Base-by-base conservation (phyloP, 2,797 vertebrate species). In the Oceanodroma leucorhoa region DNA sequence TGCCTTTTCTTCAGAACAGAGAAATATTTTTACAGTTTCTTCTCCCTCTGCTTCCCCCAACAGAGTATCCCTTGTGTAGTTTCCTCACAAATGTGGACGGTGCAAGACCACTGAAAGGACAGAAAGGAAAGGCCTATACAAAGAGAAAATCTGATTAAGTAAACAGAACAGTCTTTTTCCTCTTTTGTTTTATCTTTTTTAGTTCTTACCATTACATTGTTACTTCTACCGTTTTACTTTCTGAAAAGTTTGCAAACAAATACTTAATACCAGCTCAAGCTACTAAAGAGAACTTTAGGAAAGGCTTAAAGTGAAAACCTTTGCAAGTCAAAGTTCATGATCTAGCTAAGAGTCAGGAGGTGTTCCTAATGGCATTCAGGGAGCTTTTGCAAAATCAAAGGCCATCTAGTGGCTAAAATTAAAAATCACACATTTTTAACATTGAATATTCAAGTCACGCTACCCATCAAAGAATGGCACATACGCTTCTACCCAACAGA, bases 341-440 rank as follows among this genome's bases (percentile, higher is more conserved):
- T 48, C 10, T 53, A 70, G 58, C 30, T 67, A 34, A 60, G 83
- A 78, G 8, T 46, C 26, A 20, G 34, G n/a, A 10, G 6, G 6
- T 32, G 24, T 17, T 85, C 36, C 66, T 53, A 64, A 46, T 4
- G 7, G 32, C 34, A 62, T 48, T 69, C 38, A 87, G 71, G 24
- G 78, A 94, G 45, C 43, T 95, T 94, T 90, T 92, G 69, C 53
- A 86, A 93, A 64, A 89, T 96, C 48, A 93, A 95, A 72, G 21
- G 96, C 96, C 97, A 97, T 96, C 97, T 98, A 96, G 97, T 90
- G 98, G 50, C 70, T 83, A 23, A 62, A 91, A 19, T 4, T 18
- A 48, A 81, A 80, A 95, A 89, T 69, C 51, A 71, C 91, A 93
- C 14, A 11, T 65, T 88, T 89, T 77, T 50, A 62, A 30, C 23